Conservation (phyloP, 2,888 invertebrate genomes). For the Leucophenga montana region DNA sequence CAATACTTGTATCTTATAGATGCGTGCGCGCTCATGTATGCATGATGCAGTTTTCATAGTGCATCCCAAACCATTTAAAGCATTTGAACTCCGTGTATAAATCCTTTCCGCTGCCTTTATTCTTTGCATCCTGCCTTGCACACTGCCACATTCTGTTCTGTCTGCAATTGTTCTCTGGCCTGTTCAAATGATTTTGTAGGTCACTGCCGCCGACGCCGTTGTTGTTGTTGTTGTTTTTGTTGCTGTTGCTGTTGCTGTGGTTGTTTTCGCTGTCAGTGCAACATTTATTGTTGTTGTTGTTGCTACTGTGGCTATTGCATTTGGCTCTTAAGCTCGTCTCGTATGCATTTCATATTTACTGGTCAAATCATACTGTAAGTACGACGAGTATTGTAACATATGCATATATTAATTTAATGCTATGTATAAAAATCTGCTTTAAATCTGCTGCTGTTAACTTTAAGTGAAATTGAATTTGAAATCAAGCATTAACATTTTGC, state of each 20-base stretch:
- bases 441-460: no score
- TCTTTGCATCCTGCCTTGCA: background rate
- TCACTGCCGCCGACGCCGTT: constrained; percentile 26
- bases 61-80: background rate
- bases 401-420: no score
- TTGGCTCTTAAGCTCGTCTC: background rate
- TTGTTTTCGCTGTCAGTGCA: background rate
- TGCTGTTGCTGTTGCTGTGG: background rate
- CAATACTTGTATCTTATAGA: constrained; percentile 22
- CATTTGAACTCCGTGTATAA: no score
- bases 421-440: no score
- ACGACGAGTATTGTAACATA: background rate
- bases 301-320: constrained; percentile 5
- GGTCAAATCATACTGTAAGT: background rate
- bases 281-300: constrained; percentile 4
- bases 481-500: no score
- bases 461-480: no score
- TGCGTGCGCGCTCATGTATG: background rate
- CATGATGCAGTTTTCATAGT: background rate
- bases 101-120: constrained; percentile 5
- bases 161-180: background rate
- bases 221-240: background rate
- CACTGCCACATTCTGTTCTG: background rate
- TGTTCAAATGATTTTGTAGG: constrained; percentile 35
- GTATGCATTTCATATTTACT: background rate